phyloP scores from a whole-genome alignment of 2,888 invertebrate genomes.

The Hirudinaria manillensis region DNA sequence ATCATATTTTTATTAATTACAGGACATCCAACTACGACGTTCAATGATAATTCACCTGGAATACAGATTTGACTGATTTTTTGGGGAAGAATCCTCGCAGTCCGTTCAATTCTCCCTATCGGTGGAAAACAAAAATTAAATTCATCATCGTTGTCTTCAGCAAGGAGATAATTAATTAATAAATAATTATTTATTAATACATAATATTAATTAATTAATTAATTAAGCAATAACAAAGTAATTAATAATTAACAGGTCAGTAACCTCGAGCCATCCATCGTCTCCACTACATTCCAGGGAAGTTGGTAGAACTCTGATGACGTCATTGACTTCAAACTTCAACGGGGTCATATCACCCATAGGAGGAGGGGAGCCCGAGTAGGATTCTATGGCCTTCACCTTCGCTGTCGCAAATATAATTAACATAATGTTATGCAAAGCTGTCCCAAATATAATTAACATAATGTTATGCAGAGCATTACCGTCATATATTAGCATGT shows the following conservation, averaged over 20 bases:
- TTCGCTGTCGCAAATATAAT: not conserved
- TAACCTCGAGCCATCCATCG: slow-evolving; percentile 18
- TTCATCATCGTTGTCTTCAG: too few species aligned
- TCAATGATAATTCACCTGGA: slow-evolving; percentile 11
- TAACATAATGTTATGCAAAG: too few species aligned
- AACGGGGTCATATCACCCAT: not conserved
- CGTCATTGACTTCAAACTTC: slow-evolving; percentile 23
- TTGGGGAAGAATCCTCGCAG: slow-evolving; percentile 9
- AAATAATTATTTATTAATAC: not conserved
- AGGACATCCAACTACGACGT: too few species aligned
- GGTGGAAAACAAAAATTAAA: not conserved
- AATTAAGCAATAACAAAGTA: not conserved
- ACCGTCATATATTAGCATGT: too few species aligned
- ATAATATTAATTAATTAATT: not conserved
- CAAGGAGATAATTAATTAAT: too few species aligned
- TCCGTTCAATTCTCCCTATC: slow-evolving; percentile 21
- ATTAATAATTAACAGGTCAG: too few species aligned
- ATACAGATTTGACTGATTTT: slow-evolving; percentile 3
- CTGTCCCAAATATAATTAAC: not conserved
- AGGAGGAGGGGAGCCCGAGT: slow-evolving; percentile 2
- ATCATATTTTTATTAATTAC: too few species aligned
- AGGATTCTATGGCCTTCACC: slow-evolving; percentile 24
- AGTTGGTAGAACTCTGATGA: slow-evolving; percentile 12
- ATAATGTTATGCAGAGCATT: too few species aligned
- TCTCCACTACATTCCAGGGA: not conserved